Base-by-base conservation (phyloP, 1,140 invertebrate species). In the Tenebrio molitor region DNA sequence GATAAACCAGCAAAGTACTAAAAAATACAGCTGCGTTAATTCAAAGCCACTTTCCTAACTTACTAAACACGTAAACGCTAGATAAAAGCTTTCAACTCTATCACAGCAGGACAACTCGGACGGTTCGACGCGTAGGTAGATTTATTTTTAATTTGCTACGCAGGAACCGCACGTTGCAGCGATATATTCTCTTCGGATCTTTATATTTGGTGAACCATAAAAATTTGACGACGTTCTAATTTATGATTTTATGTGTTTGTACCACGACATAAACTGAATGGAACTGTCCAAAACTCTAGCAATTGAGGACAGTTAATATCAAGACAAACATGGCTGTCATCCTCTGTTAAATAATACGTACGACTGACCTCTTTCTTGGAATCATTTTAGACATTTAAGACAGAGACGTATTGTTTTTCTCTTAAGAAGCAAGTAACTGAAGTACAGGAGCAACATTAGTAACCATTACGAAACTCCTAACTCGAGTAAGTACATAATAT, bases 1-100 rank as follows among this genome's bases (percentile, higher is more conserved):
- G 66, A 73, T 73, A 73, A 73, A 73, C 65, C 66, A 64, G 46
- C 33, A 33, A 63, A 73, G 66, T 62, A 68, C 66, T 73, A 69
- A 73, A 73, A 69, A 73, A 73, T 69, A 73, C 66, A 71, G 53
- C 50, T 15, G 53, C 66, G 66, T 69, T 73, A 73, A 73, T 69
- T 73, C 65, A 50, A 66, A 73, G 50, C 36, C 53, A 63, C 66
- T 73, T 73, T 73, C 34, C 53, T 41, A 36, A 73, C 23, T 73
- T 73, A 73, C 67, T 73, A 69, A 73, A 73, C 72, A 66, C 64
- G 64, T 66, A 70, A 62, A 62, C 50, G 50, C 46, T 29, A 41
- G 53, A 33, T 50, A 29, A 62, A 70, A 41, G 69, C 46, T 70
- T 63, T 70, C 34, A 58, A 15, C 23, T 58, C 50, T 58, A 33